Base-by-base conservation (phyloP, 2,113 vertebrate genomes). In the Delphinapterus leucas region DNA sequence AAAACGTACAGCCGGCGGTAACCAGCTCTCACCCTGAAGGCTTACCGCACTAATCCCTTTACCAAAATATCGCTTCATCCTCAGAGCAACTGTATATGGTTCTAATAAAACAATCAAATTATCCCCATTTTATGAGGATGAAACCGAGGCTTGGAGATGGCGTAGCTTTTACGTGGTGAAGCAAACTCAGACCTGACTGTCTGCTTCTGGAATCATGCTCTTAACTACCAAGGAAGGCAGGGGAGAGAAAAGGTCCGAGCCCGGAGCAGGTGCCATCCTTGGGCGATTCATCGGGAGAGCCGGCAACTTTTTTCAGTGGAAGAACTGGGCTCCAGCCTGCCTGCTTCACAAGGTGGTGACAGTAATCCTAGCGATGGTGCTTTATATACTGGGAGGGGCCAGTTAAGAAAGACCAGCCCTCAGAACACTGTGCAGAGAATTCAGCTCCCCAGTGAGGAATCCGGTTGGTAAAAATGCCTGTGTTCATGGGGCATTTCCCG, bases 121-220 rank as follows among this genome's bases (percentile, higher is more conserved):
- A 41, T 41, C 70, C 33, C 38, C 60, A 38, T 4, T 2, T 87
- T 36, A 23, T 65, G 76, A 96, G 12, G 17, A 26, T 15, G 28
- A 55, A 28, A 47, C 36, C 6, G 63, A 92, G 28, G 36, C 60
- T 88, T 49, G 12, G 74, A 5, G 18, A 47, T 9, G 70, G 20
- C 58, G 14, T 0, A 58, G 79, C 4, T 41, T 67, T 21, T 47
- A 1, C 0, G 11, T 0, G 3, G 67, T 15, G 60, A 70, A 74
- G 17, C 31, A 4, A 68, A 36, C 47, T 61, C 41, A 41, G 20
- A 21, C 25, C 18, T 3, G 28, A 65, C 47, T 58, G 1, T 17
- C 67, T 26, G 47, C 63, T 38, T 9, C 87, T 49, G 21, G 63
- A 17, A 18, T 5, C 4, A 1, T 1, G 7, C 44, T 87, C 25